Evolutionary conservation across 2,797 vertebrate genomes (phyloP).

Genomic region (Tragopan temminckii): DNA sequence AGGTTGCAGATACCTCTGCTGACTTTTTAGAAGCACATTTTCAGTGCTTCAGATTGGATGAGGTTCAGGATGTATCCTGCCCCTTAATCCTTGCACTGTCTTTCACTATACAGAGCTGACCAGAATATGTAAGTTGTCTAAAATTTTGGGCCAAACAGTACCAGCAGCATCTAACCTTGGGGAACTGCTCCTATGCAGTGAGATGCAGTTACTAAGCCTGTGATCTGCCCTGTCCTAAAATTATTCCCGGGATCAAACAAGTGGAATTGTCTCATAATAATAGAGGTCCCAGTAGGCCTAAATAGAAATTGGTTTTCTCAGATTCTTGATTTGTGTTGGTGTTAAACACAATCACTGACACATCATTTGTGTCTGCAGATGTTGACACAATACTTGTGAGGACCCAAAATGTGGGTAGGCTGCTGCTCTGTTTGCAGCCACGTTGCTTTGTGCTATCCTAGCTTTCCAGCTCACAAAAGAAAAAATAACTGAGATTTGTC

Average conservation of each 20-base stretch:
- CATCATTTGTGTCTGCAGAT: neutral
- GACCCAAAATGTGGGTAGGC: neutral
- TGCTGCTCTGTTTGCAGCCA: neutral
- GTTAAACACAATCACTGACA: constrained; percentile 5
- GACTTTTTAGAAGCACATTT: neutral
- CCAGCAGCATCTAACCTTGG: neutral
- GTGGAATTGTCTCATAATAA: constrained; percentile 55
- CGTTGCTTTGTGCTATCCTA: constrained; percentile 65
- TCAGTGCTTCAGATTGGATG: neutral
- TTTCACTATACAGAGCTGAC: neutral
- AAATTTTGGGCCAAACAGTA: neutral
- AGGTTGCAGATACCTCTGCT: neutral
- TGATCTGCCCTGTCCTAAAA: constrained; percentile 18
- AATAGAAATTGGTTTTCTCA: constrained; percentile 29
- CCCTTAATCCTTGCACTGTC: neutral
- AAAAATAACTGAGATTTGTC: constrained; percentile 85
- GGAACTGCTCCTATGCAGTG: neutral
- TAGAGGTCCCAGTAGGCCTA: constrained; percentile 23
- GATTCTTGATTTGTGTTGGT: constrained; percentile 25
- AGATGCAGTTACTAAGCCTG: neutral
- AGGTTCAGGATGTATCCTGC: neutral
- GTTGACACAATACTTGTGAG: neutral
- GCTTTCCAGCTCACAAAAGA: constrained; percentile 76
- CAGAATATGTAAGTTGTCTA: neutral
- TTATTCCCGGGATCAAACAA: constrained; percentile 60